Conservation (phyloP, 2,113 vertebrate genomes). For the Triplophysa tibetana region DNA sequence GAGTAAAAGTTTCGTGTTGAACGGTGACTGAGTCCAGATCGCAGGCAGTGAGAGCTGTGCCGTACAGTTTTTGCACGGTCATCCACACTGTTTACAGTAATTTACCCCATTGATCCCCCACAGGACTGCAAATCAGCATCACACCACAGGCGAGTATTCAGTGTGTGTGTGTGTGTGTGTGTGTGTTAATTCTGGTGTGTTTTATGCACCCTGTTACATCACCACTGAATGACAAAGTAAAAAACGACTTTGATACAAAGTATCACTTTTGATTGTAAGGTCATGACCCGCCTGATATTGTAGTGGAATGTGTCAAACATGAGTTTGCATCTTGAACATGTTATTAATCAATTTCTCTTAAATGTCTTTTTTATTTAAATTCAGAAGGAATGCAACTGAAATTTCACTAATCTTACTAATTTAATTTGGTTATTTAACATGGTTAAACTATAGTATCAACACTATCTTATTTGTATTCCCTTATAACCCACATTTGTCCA, state of each 20-base stretch:
- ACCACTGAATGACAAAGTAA: not conserved
- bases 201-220: not conserved
- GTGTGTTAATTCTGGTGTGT: not conserved
- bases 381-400: not conserved
- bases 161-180: conserved; percentile 14
- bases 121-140: conserved; percentile 31
- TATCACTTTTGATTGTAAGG: not conserved
- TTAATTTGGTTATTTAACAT: not conserved
- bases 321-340: no score
- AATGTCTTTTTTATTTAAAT: not conserved
- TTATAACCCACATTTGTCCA: no score
- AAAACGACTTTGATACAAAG: not conserved
- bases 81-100: conserved; percentile 18
- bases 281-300: not conserved
- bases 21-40: not conserved
- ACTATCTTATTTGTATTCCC: no score
- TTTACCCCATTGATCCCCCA: conserved; percentile 32
- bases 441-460: no score
- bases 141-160: conserved; percentile 46
- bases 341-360: not conserved
- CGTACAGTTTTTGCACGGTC: conserved; percentile 29
- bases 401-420: not conserved
- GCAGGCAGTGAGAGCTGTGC: not conserved
- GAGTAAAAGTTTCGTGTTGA: not conserved
- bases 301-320: not conserved